These are phyloP conservation scores for Platyscelio sp. DNA, from an alignment of 2,888 invertebrate genomes.

Conservation along the genomic window DNA sequence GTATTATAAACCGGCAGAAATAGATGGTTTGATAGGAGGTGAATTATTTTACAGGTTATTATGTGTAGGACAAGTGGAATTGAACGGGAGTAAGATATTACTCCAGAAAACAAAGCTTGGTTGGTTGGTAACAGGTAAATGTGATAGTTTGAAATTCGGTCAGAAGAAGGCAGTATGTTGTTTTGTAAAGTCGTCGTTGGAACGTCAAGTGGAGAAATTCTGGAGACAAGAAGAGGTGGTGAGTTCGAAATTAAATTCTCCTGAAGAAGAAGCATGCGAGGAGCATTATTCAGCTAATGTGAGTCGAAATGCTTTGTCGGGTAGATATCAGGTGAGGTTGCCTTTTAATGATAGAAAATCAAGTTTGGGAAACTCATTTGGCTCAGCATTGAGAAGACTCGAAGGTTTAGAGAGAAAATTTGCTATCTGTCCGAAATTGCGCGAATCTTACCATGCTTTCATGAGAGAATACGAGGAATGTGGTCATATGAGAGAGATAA, in stretches of 20 bases:
- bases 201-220: slow-evolving; percentile 13
- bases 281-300: slow-evolving; percentile 12
- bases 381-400: background rate
- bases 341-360: slow-evolving; percentile 3
- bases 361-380: slow-evolving; percentile 4
- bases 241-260: background rate
- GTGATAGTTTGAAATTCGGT: background rate
- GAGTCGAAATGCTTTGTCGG: background rate
- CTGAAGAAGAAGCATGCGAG: slow-evolving; percentile 32
- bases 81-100: background rate
- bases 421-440: background rate
- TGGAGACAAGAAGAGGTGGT: slow-evolving; percentile 29
- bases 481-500: slow-evolving; percentile 3
- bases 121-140: slow-evolving; percentile 30
- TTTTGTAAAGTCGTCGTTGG: background rate
- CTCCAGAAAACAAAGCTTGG: slow-evolving; percentile 68
- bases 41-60: slow-evolving; percentile 54
- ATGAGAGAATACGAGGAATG: slow-evolving; percentile 15
- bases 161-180: background rate
- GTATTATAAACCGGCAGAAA: slow-evolving; percentile 9
- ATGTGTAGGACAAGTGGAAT: slow-evolving; percentile 49
- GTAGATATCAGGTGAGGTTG: slow-evolving; percentile 22
- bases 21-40: slow-evolving; percentile 66
- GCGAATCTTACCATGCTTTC: background rate
- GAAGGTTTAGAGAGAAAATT: slow-evolving; percentile 2